Conservation (phyloP, 2,888 invertebrate species). For the Vandiemenella viatica region DNA sequence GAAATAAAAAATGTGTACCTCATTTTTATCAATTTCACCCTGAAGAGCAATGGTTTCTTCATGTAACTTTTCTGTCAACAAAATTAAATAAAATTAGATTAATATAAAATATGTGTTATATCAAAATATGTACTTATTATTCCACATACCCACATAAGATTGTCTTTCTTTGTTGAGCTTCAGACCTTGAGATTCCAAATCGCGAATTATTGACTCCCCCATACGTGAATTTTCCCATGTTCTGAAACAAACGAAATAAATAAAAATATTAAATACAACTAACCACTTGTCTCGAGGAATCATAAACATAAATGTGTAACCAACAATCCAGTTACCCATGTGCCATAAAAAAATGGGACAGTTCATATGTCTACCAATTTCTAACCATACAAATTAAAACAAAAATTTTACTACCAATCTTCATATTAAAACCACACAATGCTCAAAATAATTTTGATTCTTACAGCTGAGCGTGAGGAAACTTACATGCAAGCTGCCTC, state of each 20-base stretch:
- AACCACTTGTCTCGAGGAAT: neutral
- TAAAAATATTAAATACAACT: neutral
- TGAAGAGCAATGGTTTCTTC: constrained; percentile 16
- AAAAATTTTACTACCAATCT: too few relatives aligned
- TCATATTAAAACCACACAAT: too few relatives aligned
- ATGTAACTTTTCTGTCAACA: constrained; percentile 15
- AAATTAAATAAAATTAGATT: neutral
- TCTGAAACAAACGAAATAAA: constrained; percentile 7
- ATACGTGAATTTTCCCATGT: constrained; percentile 16
- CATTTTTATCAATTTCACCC: constrained; percentile 17
- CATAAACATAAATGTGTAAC: neutral
- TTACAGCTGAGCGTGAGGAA: too few relatives aligned
- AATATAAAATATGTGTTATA: neutral
- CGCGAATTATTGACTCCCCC: constrained; percentile 17
- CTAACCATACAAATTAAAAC: too few relatives aligned
- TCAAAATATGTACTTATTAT: too few relatives aligned
- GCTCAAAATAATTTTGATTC: too few relatives aligned
- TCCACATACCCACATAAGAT: constrained; percentile 14
- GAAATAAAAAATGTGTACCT: too few relatives aligned
- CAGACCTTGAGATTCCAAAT: constrained; percentile 16
- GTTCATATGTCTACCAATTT: too few relatives aligned
- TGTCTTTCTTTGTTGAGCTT: constrained; percentile 17
- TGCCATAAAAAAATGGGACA: too few relatives aligned
- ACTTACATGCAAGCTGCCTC: constrained; percentile 18
- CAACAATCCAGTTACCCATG: too few relatives aligned